phyloP scores from a whole-genome alignment of 2,888 invertebrate species.

The Eudasyphora cyanicolor region DNA sequence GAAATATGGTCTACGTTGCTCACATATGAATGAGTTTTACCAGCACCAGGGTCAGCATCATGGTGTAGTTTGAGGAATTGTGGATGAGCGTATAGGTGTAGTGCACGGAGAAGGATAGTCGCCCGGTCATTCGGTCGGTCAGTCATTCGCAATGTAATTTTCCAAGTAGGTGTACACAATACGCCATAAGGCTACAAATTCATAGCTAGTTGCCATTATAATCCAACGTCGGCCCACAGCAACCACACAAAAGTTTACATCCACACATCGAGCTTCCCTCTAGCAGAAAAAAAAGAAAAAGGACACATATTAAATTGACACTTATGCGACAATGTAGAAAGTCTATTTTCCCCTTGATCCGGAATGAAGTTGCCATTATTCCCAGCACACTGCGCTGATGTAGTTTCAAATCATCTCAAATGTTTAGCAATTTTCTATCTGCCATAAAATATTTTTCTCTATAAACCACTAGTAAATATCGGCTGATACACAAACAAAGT shows the following conservation, averaged over 20 bases:
- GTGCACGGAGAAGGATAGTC: not conserved
- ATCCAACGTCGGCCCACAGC: not conserved
- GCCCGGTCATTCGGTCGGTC: not conserved
- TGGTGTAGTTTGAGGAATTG: constrained; percentile 19
- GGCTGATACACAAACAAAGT: too few species aligned
- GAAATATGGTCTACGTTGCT: constrained; percentile 53
- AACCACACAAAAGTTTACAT: not conserved
- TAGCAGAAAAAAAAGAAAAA: not conserved
- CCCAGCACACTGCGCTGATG: constrained; percentile 24
- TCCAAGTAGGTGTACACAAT: not conserved
- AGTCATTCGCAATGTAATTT: not conserved
- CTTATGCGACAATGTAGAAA: constrained; percentile 63
- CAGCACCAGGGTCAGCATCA: not conserved
- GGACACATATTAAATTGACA: constrained; percentile 53
- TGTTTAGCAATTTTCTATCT: too few species aligned
- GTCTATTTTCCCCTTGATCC: constrained; percentile 44
- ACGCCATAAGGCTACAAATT: constrained; percentile 8
- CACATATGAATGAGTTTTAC: constrained; percentile 61
- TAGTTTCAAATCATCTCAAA: too few species aligned
- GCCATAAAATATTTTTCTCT: too few species aligned
- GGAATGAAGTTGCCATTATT: constrained; percentile 30
- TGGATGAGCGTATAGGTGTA: not conserved
- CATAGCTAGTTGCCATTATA: constrained; percentile 13
- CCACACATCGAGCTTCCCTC: not conserved
- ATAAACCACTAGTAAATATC: too few species aligned